Conservation (phyloP, 2,113 vertebrate species). For the Orientallactaga bullata region DNA sequence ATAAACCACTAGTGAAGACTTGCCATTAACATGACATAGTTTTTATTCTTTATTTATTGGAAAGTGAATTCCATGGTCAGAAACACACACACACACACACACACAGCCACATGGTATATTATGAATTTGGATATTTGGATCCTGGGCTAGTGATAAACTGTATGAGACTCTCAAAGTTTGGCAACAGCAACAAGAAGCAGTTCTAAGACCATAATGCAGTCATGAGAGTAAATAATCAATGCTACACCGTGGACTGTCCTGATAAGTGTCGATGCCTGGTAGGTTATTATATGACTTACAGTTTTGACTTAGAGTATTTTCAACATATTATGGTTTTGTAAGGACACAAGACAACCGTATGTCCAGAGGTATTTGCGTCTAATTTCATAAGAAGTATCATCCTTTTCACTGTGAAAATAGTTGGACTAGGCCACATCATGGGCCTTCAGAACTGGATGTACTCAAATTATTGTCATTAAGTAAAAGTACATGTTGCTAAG, state of each 20-base stretch:
- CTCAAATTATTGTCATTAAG: background rate
- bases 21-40: background rate
- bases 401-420: background rate
- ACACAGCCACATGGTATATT: too few relatives aligned
- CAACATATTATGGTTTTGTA: background rate
- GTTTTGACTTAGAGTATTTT: background rate
- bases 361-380: background rate
- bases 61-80: background rate
- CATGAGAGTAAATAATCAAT: too few relatives aligned
- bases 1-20: background rate
- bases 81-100: background rate
- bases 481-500: background rate
- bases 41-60: background rate
- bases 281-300: background rate
- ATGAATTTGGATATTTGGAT: too few relatives aligned
- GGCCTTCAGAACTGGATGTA: background rate
- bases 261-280: background rate
- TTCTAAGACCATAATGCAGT: background rate
- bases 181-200: background rate
- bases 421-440: background rate
- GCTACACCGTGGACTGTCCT: accelerated
- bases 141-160: too few relatives aligned
- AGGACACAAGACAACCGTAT: background rate
- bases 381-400: background rate
- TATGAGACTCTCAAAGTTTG: background rate